Conservation (phyloP, 2,797 vertebrate genomes). For the Premnoplex brunnescens region DNA sequence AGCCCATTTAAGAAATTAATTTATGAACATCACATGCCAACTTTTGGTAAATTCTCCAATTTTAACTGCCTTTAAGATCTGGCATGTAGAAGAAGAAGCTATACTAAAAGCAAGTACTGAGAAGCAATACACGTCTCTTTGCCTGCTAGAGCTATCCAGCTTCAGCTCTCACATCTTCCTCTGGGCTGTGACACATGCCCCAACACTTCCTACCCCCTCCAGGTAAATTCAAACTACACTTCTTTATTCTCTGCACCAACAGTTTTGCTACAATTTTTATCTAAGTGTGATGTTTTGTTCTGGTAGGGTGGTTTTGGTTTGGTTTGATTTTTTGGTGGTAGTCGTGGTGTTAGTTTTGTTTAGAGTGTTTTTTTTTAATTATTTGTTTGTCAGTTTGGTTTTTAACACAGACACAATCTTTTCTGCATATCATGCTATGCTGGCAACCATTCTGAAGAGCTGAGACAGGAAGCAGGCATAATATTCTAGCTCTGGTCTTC, state of each 20-base stretch:
- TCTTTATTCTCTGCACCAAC: background rate
- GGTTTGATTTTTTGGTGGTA: too few species aligned
- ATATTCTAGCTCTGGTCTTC: background rate
- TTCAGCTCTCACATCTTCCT: background rate
- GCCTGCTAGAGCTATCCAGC: background rate
- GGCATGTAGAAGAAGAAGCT: background rate
- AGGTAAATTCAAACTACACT: background rate
- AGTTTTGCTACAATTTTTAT: background rate
- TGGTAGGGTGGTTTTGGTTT: background rate
- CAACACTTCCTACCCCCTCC: background rate
- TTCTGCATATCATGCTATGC: background rate
- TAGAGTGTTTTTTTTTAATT: background rate
- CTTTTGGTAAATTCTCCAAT: background rate
- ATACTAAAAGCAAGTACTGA: background rate
- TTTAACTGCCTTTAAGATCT: background rate
- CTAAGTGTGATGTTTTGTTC: background rate
- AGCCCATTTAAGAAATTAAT: background rate
- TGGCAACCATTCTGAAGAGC: background rate
- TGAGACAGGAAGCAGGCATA: background rate
- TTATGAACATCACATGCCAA: background rate
- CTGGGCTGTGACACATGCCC: background rate
- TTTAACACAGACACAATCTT: background rate
- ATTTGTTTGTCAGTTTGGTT: background rate
- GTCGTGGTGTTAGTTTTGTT: background rate
- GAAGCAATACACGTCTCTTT: background rate